Evolutionary conservation across 2,113 vertebrate species (phyloP).

Genomic region (Piliocolobus tephrosceles): DNA sequence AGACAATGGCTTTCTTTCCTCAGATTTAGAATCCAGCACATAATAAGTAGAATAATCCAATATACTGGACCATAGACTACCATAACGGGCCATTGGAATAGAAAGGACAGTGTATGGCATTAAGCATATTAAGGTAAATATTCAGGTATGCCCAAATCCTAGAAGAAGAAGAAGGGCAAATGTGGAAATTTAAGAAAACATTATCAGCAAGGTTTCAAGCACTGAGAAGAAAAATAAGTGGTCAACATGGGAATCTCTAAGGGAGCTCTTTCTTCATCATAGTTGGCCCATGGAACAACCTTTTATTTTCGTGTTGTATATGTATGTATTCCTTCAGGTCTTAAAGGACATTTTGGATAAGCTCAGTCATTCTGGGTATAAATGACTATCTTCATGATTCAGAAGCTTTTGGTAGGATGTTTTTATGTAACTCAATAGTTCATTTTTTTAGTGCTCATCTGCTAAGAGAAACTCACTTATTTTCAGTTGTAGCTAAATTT

Average conservation of each 20-base stretch:
- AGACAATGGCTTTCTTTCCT: neutral
- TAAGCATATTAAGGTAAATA: neutral
- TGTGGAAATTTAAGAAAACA: neutral
- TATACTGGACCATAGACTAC: neutral
- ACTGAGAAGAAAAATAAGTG: neutral
- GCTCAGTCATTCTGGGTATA: neutral
- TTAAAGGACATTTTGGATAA: neutral
- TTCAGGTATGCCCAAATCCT: neutral
- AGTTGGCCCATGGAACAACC: neutral
- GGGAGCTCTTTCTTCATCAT: neutral
- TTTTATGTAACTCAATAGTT: conserved; percentile 1
- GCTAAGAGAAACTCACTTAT: neutral
- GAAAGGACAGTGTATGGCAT: neutral
- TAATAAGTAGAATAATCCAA: neutral
- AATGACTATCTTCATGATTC: neutral
- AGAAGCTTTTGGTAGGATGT: neutral
- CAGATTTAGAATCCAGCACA: neutral
- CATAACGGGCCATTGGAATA: neutral
- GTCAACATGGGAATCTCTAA: neutral
- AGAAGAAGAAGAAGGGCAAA: neutral
- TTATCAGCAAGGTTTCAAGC: neutral
- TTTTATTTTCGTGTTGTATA: neutral
- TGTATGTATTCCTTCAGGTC: neutral
- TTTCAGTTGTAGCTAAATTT: neutral
- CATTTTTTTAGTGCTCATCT: neutral